Base-by-base conservation (phyloP, 2,113 vertebrate genomes). In the Gadus macrocephalus region DNA sequence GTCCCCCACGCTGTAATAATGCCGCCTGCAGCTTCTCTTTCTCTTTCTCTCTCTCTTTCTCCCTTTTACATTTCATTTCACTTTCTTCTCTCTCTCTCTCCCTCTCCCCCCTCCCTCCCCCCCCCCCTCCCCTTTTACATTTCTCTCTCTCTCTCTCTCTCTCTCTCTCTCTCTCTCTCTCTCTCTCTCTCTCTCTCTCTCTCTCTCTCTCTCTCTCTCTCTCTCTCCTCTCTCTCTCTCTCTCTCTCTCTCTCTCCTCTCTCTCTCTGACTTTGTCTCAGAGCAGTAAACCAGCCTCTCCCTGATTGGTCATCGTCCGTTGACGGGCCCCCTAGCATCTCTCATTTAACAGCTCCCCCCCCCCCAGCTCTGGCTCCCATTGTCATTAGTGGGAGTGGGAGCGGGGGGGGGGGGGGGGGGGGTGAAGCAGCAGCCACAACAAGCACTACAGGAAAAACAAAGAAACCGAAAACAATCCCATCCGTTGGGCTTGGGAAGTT, bases 291-390 rank as follows among this genome's bases (percentile, higher is more conserved):
- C 67, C 73, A 74, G 68, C 66, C 28, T 77, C 67, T 38, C 71
- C 66, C 31, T 19, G 12, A 17, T 68, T 22, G 75, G 69, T 77
- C 66, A 20, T 62, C 73, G 73, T 38, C 56, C 17, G 2, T 64
- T 70, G 78, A 76, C 67, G 67, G 67, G 66, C 71, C 38, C 73
- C 71, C 69, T 64, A 63, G 42, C 0, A 35, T 25, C 65, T 49
- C 4, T 38, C 66, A 55, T 82, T 80, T 78, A 66, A 64, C 61
- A 14, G 42, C 69, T 78, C 61, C 25, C 63, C 64, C 62, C 61
- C 17, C 16, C 75, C 64, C 66, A 61, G 20, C 65, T 76, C 73
- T 69, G 75, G 65, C 72, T 67, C 55, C 2, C 1, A 31, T 6
- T 49, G 12, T 49, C 42, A 49, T 49, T 49, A 49, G 42, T 49